Conservation (phyloP, 2,113 vertebrate genomes). For the Noturus placidus region DNA sequence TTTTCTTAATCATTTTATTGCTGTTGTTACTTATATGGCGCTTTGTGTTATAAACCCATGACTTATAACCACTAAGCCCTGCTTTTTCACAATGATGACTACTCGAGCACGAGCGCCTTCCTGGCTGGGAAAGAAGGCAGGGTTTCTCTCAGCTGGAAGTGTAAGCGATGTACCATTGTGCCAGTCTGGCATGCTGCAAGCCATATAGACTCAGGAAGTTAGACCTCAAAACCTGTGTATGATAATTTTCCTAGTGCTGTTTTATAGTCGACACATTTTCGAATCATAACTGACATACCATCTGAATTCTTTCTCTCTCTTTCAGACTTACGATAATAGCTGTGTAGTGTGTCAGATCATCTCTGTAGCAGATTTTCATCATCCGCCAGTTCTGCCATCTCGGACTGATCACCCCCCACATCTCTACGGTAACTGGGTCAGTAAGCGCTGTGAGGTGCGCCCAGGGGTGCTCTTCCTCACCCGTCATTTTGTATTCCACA, state of each 20-base stretch:
- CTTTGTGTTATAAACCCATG: conserved; percentile 39
- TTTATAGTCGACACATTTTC: background rate
- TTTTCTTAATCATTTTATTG: conserved; percentile 40
- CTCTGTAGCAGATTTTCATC: conserved; percentile 76
- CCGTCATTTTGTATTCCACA: conserved; percentile 84
- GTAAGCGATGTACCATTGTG: background rate
- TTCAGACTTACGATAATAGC: conserved; percentile 74
- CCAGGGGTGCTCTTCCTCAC: conserved; percentile 85
- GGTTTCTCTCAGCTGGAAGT: background rate
- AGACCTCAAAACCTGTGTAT: background rate
- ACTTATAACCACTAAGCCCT: conserved; percentile 30
- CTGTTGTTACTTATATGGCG: conserved; percentile 31
- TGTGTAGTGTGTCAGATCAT: conserved; percentile 81
- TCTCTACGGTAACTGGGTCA: conserved; percentile 84
- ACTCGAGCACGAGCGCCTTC: conserved; percentile 1
- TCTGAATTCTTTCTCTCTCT: conserved; percentile 12
- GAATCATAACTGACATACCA: background rate
- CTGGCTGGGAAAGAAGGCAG: conserved; percentile 22
- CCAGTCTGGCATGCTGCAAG: background rate
- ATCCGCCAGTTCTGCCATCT: conserved; percentile 78
- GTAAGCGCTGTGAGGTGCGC: conserved; percentile 84
- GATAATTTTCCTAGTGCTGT: background rate
- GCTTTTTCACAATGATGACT: conserved; percentile 25
- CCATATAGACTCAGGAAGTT: background rate
- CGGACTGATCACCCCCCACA: conserved; percentile 76